phyloP scores from a whole-genome alignment of 1,140 invertebrate genomes.

The Polypedilum pembai region DNA sequence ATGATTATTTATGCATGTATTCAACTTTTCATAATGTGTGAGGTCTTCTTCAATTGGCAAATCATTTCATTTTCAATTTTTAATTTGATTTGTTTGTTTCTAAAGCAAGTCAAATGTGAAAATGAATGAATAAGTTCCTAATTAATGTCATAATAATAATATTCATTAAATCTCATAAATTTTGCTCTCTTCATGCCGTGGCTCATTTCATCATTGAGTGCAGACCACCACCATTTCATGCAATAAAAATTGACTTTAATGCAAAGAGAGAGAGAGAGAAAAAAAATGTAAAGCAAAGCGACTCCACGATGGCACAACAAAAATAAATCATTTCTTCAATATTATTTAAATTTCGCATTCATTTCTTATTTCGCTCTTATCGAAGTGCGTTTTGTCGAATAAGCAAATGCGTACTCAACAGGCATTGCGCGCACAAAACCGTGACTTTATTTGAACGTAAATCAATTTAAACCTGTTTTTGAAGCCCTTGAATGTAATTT shows the following conservation, averaged over 20 bases:
- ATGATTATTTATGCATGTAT: no score
- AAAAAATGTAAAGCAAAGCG: neutral
- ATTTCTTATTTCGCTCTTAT: neutral
- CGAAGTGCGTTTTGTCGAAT: neutral
- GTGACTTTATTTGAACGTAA: constrained; percentile 27
- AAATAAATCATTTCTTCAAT: constrained; percentile 8
- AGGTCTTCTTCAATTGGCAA: no score
- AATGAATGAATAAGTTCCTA: no score
- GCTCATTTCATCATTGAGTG: neutral
- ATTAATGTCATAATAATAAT: no score
- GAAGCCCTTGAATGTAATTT: neutral
- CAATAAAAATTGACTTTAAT: constrained; percentile 19
- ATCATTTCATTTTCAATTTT: no score
- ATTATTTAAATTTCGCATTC: constrained; percentile 14
- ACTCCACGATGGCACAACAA: neutral
- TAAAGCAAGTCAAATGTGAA: no score
- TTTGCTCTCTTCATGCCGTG: no score
- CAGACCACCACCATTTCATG: constrained; percentile 13
- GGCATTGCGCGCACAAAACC: neutral
- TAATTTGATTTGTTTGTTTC: no score
- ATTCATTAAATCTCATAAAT: no score
- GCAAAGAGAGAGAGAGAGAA: neutral
- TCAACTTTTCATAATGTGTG: no score
- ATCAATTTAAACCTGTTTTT: constrained; percentile 27
- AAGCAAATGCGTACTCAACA: constrained; percentile 17